These are phyloP conservation scores for Microtus montanus DNA, from an alignment of 2,113 vertebrate genomes.

Conservation along the genomic window DNA sequence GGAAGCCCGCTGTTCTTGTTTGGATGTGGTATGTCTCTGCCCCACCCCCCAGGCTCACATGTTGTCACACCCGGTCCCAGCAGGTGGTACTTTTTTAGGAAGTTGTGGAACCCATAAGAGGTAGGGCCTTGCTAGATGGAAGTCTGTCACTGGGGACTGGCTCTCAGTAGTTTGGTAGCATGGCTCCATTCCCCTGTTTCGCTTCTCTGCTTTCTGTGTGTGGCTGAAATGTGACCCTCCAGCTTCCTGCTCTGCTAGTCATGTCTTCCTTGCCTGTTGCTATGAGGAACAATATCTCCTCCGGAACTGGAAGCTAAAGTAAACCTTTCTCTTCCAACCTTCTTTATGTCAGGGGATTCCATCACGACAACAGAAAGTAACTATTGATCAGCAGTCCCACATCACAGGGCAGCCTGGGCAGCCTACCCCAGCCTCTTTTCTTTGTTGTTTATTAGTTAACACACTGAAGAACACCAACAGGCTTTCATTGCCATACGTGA, in stretches of 20 bases:
- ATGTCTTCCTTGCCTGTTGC: neutral
- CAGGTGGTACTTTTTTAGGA: neutral
- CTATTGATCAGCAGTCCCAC: neutral
- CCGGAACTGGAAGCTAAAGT: neutral
- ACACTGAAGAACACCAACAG: neutral
- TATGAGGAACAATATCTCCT: neutral
- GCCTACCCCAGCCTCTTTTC: neutral
- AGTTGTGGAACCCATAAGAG: neutral
- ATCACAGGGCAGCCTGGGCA: neutral
- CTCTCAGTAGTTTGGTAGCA: neutral
- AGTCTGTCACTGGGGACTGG: too few relatives aligned
- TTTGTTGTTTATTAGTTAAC: constrained; percentile 48
- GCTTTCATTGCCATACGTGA: neutral
- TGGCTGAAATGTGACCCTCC: neutral
- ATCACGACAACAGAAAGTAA: neutral
- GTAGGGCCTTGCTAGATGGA: neutral
- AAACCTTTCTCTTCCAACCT: neutral
- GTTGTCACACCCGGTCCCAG: neutral
- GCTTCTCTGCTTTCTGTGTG: neutral
- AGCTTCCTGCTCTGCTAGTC: neutral
- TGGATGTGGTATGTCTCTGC: neutral
- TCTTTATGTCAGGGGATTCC: neutral
- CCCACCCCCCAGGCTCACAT: neutral
- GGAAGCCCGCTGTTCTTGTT: neutral
- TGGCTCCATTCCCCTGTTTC: neutral